These are phyloP conservation scores for Lindbergichthys nudifrons DNA, from an alignment of 2,797 vertebrate species.

Conservation along the genomic window DNA sequence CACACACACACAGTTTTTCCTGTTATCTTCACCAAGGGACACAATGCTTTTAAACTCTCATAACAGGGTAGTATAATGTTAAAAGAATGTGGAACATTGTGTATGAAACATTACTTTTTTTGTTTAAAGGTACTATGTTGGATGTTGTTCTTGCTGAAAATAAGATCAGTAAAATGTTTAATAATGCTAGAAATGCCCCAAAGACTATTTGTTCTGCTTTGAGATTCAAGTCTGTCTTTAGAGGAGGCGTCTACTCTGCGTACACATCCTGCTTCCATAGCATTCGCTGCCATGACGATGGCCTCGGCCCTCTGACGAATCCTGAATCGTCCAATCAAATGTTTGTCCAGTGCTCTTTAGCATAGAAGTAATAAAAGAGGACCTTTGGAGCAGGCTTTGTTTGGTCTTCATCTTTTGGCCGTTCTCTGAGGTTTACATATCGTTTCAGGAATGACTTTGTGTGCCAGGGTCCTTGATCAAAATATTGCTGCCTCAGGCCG, in stretches of 20 bases:
- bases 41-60: background rate
- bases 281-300: constrained; percentile 56
- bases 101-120: background rate
- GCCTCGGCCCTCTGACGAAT: constrained; percentile 42
- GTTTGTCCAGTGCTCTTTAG: constrained; percentile 56
- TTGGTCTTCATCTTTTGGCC: constrained; percentile 49
- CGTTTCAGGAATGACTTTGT: constrained; percentile 49
- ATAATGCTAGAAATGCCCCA: background rate
- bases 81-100: background rate
- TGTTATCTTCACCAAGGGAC: background rate
- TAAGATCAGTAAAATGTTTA: background rate
- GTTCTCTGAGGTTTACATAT: constrained; percentile 52
- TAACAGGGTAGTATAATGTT: background rate
- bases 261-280: constrained; percentile 34
- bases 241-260: constrained; percentile 2
- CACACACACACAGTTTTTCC: background rate
- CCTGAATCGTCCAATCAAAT: constrained; percentile 60
- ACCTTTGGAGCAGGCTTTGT: constrained; percentile 44
- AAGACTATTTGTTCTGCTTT: constrained; percentile 4
- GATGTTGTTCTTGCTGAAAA: constrained; percentile 4
- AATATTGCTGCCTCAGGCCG: constrained; percentile 47
- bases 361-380: constrained; percentile 59
- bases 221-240: constrained; percentile 6
- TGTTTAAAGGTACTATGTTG: background rate
- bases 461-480: constrained; percentile 33